phyloP scores from a whole-genome alignment of 2,797 vertebrate species.

The Pangasius sanitwongsei region DNA sequence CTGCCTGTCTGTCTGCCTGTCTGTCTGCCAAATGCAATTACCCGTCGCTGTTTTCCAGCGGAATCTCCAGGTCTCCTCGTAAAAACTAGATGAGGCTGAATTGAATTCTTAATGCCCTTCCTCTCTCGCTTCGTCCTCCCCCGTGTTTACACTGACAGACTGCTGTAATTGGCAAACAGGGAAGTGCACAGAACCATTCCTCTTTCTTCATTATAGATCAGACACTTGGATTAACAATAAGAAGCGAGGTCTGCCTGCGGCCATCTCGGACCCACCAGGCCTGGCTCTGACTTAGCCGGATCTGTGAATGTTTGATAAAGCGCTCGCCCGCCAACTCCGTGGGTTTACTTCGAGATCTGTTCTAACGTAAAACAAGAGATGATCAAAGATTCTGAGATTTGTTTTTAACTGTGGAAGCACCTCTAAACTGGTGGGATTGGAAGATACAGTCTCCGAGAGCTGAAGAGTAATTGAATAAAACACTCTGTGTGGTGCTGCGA shows the following conservation, averaged over 20 bases:
- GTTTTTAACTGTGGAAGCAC: neutral
- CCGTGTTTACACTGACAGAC: slow-evolving; percentile 66
- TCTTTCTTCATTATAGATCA: slow-evolving; percentile 61
- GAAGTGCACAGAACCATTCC: slow-evolving; percentile 60
- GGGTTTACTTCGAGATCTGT: neutral
- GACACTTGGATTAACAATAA: slow-evolving; percentile 65
- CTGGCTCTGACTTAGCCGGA: neutral
- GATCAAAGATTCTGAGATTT: neutral
- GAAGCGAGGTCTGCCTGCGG: slow-evolving; percentile 2
- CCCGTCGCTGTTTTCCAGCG: slow-evolving; percentile 16
- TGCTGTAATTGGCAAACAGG: slow-evolving; percentile 72
- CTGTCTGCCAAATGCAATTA: slow-evolving; percentile 47
- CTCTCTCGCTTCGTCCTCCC: slow-evolving; percentile 53
- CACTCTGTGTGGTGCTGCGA: neutral
- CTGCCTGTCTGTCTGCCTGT: neutral
- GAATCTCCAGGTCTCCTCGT: slow-evolving; percentile 29
- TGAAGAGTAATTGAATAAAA: neutral
- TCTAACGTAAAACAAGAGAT: neutral
- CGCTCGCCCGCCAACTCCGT: neutral
- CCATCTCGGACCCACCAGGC: neutral
- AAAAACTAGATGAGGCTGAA: slow-evolving; percentile 54
- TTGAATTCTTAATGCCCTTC: slow-evolving; percentile 67
- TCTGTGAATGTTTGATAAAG: neutral
- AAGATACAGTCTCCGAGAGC: neutral
- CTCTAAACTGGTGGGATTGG: neutral